A percentile compares a stretch with the other conserved stretches of the same genome.
These are phyloP conservation scores for Rhinatrema bivittatum DNA, from an alignment of 2,797 vertebrate species.

Conservation along the genomic window DNA sequence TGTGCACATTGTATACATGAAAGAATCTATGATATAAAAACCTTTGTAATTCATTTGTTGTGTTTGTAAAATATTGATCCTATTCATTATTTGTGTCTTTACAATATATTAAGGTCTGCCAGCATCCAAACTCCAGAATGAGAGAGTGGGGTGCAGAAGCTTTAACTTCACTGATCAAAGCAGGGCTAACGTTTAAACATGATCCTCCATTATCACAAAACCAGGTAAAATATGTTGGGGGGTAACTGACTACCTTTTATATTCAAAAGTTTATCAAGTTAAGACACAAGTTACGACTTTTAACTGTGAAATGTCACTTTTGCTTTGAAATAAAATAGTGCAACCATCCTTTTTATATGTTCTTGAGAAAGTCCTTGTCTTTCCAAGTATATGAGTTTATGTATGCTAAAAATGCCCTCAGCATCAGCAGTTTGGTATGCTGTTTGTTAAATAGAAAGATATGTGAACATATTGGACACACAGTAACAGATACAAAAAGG, in stretches of 20 bases:
- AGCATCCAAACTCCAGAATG: conserved; percentile 96
- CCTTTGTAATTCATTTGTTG: background rate
- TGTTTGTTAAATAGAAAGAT: too few species aligned
- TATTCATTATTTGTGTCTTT: conserved; percentile 3
- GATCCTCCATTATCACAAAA: conserved; percentile 86
- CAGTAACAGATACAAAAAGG: too few species aligned
- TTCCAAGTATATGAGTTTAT: too few species aligned
- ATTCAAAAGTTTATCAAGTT: background rate
- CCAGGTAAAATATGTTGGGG: conserved; percentile 62
- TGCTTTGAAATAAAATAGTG: too few species aligned
- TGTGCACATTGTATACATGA: too few species aligned
- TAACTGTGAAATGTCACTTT: too few species aligned
- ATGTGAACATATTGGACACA: too few species aligned
- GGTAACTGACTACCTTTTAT: background rate
- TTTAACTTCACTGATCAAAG: conserved; percentile 91
- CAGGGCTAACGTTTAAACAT: conserved; percentile 84
- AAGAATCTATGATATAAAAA: too few species aligned
- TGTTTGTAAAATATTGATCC: background rate
- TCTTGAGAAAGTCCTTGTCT: too few species aligned
- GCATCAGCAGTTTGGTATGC: too few species aligned
- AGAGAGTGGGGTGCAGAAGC: conserved; percentile 98
- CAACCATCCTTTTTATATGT: too few species aligned
- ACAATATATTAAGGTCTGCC: conserved; percentile 77
- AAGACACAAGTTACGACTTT: conserved; percentile 1
- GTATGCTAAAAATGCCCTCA: too few species aligned